These are phyloP conservation scores for Nyctibius grandis DNA, from an alignment of 2,797 vertebrate genomes.

Conservation along the genomic window DNA sequence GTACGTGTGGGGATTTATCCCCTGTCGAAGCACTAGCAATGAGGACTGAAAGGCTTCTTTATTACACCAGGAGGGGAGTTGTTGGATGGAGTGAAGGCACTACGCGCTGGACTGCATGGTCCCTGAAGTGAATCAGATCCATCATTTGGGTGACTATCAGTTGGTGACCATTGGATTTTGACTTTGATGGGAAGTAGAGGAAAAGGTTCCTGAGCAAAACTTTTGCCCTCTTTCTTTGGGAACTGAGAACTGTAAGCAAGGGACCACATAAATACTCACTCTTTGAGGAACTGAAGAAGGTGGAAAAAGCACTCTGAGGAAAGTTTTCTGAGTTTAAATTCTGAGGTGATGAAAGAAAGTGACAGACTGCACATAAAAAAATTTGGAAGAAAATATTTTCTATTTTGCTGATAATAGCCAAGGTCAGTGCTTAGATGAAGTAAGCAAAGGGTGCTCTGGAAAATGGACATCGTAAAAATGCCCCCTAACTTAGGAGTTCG, in stretches of 20 bases:
- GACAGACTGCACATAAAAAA: neutral
- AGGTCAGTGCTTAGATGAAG: neutral
- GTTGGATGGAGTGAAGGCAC: neutral
- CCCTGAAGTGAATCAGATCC: neutral
- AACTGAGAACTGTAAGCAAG: neutral
- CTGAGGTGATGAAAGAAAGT: neutral
- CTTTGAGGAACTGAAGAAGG: neutral
- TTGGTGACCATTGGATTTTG: neutral
- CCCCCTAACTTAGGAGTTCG: neutral
- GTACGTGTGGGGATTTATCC: neutral
- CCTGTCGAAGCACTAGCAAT: neutral
- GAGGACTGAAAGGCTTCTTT: neutral
- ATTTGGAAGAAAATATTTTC: neutral
- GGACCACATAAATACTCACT: neutral
- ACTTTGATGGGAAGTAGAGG: neutral
- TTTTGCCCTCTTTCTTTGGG: neutral
- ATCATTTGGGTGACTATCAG: neutral
- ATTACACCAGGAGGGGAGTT: neutral
- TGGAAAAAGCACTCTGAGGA: neutral
- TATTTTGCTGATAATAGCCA: neutral
- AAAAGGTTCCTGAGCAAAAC: neutral
- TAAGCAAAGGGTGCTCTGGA: neutral
- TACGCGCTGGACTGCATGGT: fast-evolving
- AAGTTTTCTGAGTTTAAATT: neutral
- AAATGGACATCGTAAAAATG: neutral